Conservation (phyloP, 2,113 vertebrate species). For the Misgurnus mizolepis region DNA sequence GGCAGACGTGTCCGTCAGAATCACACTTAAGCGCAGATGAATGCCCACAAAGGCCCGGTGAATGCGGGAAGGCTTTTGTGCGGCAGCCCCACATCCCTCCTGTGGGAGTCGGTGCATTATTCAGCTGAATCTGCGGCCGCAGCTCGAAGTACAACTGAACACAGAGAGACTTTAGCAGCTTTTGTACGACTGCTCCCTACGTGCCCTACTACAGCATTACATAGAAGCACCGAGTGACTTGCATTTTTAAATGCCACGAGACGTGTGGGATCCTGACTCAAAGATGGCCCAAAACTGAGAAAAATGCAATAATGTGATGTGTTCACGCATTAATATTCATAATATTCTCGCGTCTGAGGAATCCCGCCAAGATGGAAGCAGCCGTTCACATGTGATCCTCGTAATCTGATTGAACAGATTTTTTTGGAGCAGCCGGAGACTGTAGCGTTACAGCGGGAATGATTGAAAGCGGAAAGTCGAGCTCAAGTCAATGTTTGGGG, state of each 20-base stretch:
- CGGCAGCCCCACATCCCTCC: background rate
- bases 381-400: conserved; percentile 14
- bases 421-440: background rate
- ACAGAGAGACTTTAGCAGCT: conserved; percentile 36
- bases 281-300: conserved; percentile 11
- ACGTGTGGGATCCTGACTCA: conserved; percentile 36
- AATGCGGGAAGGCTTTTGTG: conserved; percentile 39
- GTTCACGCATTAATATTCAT: conserved; percentile 25
- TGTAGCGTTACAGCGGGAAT: conserved; percentile 2
- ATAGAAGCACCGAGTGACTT: conserved; percentile 52
- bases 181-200: conserved; percentile 35
- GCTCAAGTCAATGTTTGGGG: conserved; percentile 38
- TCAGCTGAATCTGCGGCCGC: conserved; percentile 7
- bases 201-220: conserved; percentile 23
- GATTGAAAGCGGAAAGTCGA: conserved; percentile 38
- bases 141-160: conserved; percentile 3
- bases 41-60: conserved; percentile 19
- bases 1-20: background rate
- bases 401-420: conserved; percentile 40
- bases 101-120: conserved; percentile 34
- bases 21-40: conserved; percentile 36
- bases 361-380: conserved; percentile 11
- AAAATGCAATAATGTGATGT: conserved; percentile 17
- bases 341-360: conserved; percentile 8
- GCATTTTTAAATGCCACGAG: conserved; percentile 57